Percentiles rank a stretch among this genome's conserved stretches.
Conservation (phyloP, 2,797 vertebrate genomes). For the Betta splendens region DNA sequence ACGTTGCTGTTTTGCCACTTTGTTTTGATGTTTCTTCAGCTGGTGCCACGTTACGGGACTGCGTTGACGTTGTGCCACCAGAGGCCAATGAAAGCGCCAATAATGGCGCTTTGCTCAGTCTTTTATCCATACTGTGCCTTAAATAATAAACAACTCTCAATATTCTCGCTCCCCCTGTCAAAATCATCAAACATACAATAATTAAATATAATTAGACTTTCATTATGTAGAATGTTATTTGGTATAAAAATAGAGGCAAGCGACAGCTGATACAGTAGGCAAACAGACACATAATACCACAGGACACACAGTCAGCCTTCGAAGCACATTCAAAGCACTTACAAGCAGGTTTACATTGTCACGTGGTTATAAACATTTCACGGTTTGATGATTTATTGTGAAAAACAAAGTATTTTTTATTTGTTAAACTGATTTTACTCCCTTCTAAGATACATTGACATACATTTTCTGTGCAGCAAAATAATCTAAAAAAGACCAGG, state of each 20-base stretch:
- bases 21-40: not conserved
- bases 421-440: too few relatives aligned
- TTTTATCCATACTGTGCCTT: not conserved
- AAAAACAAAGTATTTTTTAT: not conserved
- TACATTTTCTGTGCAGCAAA: not conserved
- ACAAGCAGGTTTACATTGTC: too few relatives aligned
- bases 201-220: not conserved
- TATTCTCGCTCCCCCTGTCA: not conserved
- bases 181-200: not conserved
- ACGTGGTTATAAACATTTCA: not conserved
- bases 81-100: conserved; percentile 22
- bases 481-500: too few relatives aligned
- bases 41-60: conserved; percentile 5
- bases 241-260: conserved; percentile 22
- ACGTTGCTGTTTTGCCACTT: not conserved
- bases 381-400: not conserved
- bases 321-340: not conserved
- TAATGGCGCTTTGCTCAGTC: not conserved
- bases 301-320: not conserved
- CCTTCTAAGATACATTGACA: not conserved
- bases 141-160: not conserved
- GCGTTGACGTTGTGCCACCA: conserved; percentile 45
- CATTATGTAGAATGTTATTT: conserved; percentile 3
- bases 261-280: conserved; percentile 28
- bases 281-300: not conserved